These are phyloP conservation scores for Diadegma fenestrale DNA, from an alignment of 2,888 invertebrate genomes.

Conservation along the genomic window DNA sequence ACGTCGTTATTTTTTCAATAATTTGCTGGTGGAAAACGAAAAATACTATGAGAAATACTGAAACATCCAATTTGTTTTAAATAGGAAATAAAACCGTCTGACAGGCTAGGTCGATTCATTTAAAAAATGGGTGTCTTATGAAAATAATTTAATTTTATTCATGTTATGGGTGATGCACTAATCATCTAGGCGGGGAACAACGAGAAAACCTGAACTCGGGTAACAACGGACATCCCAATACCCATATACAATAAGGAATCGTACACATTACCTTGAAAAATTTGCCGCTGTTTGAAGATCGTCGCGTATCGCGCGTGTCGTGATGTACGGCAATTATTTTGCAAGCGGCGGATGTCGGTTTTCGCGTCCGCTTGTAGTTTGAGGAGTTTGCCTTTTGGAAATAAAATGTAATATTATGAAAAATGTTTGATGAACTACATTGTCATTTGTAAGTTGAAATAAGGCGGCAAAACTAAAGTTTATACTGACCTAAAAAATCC, in stretches of 20 bases:
- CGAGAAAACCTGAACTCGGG: too few species aligned
- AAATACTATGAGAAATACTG: too few species aligned
- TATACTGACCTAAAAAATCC: conserved; percentile 47
- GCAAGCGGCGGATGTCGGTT: conserved; percentile 9
- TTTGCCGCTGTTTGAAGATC: background rate
- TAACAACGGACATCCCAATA: too few species aligned
- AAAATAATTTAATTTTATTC: too few species aligned
- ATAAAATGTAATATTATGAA: conserved; percentile 4
- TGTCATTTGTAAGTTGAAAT: background rate
- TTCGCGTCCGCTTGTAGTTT: background rate
- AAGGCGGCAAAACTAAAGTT: background rate
- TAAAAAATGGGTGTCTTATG: too few species aligned
- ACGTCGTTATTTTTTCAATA: too few species aligned
- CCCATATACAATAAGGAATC: background rate
- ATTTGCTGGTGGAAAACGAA: too few species aligned
- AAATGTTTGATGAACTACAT: conserved; percentile 1
- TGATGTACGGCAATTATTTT: conserved; percentile 5
- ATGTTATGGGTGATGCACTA: too few species aligned
- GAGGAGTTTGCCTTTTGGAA: conserved; percentile 22
- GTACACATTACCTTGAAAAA: background rate
- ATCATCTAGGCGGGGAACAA: too few species aligned
- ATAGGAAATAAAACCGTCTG: too few species aligned
- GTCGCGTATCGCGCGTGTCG: conserved; percentile 15
- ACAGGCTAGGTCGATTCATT: too few species aligned
- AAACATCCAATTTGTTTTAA: too few species aligned